Evolutionary conservation across 2,797 vertebrate species (phyloP), one percentile per base, ranked within the genome.

Genomic region (Nasua narica): DNA sequence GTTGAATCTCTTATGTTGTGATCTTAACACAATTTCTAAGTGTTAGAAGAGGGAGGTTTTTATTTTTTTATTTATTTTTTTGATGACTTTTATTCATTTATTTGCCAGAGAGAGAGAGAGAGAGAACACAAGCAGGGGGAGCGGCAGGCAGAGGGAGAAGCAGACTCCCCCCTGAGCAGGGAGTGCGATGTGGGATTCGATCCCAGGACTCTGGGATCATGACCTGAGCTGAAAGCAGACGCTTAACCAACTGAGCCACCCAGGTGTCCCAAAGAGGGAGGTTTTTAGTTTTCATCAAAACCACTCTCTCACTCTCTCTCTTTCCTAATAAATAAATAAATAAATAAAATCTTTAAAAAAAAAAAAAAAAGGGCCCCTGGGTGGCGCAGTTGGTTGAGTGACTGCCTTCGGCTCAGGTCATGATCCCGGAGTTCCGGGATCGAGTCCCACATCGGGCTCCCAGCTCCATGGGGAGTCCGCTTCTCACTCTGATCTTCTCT

Each of bases 221-320:
- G 29, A 65, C 60, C 60, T 65, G 60, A 65, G 60, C 29, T 1
- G 2, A 65, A 65, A 13, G 60, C 60, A 65, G 29, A 32, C 2
- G 2, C 60, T 32, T 62, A 62, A 62, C 27, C 0, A 2, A 62
- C 60, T 62, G 29, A 62, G 60, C 60, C 29, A 15, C 60, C 29
- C 60, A 32, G 29, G 7, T n/a, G 7, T 65, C 32, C 60, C 29
- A n/a, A 85, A n/a, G 40, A 85, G 27, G 46, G 74, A 58, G 62
- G n/a, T 43, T 70, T 97, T 46, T 35, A n/a, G 40, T 54, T 74
- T 82, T 84, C 23, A 79, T 85, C 29, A 56, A 94, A 95, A 94
- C n/a, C n/a, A n/a, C n/a, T n/a, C n/a, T n/a, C n/a, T n/a, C n/a
- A n/a, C n/a, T n/a, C n/a, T n/a, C n/a, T n/a, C n/a, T n/a, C n/a